Evolutionary conservation across 2,113 vertebrate genomes (phyloP), one percentile per base, ranked within the genome.

Genomic region (Pseudolaguvia tuberculata): DNA sequence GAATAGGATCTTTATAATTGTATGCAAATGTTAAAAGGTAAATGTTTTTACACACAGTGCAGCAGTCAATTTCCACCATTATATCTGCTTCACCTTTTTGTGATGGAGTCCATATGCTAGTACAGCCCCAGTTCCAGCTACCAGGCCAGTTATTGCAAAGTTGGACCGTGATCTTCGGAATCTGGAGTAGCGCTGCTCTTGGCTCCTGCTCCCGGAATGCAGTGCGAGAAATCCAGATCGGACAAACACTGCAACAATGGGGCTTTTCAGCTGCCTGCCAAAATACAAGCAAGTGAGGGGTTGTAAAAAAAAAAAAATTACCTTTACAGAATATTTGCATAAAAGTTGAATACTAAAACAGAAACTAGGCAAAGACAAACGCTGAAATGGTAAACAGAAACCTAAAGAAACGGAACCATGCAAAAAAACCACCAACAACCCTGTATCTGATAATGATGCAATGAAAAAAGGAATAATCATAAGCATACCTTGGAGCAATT

Each of bases 41-140:
- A 35, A 4, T 4, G 3, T 35, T 35, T 35, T 35, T 35, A 3
- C 31, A 35, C 6, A 6, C 6, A 35, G 31, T 35, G 31, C 6
- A 35, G 31, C 31, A 3, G 6, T 4, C 2, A 29, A 15, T 84
- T n/a, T n/a, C n/a, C n/a, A n/a, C 39, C 12, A n/a, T 39, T 20
- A 27, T 12, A 3, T 9, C 23, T 69, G 29, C 13, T 82, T 75
- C 5, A 92, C 91, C 89, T 89, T 82, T 67, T 83, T 87, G 12
- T 84, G 80, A 66, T 83, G 73, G 42, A 90, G 80, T 31, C 85
- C 81, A 66, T 88, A 90, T 4, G 73, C 85, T 72, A 92, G 66
- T 0, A 89, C 88, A 3, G 81, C 88, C 1, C 90, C 91, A 0
- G 87, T 84, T n/a, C 91, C 91, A 18, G 85, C 86, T 75, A 91